Conservation (phyloP, 2,797 vertebrate species). For the Microcaecilia unicolor region DNA sequence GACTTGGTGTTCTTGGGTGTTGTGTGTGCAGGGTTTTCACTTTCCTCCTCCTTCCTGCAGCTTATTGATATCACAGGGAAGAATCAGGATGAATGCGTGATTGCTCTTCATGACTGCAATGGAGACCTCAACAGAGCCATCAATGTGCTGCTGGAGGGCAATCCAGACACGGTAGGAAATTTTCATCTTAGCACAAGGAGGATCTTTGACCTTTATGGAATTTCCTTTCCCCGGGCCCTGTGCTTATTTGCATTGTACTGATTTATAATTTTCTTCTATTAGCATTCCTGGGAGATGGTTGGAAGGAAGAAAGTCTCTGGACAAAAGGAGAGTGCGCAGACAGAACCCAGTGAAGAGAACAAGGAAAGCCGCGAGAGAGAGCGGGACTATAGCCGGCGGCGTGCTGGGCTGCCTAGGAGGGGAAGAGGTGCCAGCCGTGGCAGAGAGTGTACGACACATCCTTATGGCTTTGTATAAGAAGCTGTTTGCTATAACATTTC, state of each 20-base stretch:
- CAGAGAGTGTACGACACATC: conserved; percentile 79
- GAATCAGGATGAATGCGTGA: conserved; percentile 98
- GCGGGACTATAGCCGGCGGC: conserved; percentile 80
- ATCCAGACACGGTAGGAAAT: conserved; percentile 82
- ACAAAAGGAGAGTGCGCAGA: conserved; percentile 84
- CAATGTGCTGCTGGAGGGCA: conserved; percentile 95
- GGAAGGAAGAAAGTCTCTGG: conserved; percentile 96
- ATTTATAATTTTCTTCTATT: no score
- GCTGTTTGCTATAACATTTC: no score
- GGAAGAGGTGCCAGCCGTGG: conserved; percentile 85
- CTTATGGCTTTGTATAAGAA: no score
- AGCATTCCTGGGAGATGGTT: conserved; percentile 99
- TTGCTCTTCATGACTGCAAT: conserved; percentile 95
- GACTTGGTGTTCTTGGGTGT: background rate
- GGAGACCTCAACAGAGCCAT: conserved; percentile 98
- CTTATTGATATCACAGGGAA: conserved; percentile 98
- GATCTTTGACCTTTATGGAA: no score
- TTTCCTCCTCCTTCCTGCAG: conserved; percentile 41
- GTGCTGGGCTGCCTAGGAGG: conserved; percentile 75
- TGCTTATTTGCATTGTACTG: no score
- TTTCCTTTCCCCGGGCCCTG: no score
- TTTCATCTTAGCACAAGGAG: no score
- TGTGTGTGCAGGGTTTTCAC: background rate
- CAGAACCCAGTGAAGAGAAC: conserved; percentile 81
- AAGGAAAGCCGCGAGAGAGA: conserved; percentile 91